phyloP scores from a whole-genome alignment of 2,113 vertebrate species.

The Syrrhaptes paradoxus region DNA sequence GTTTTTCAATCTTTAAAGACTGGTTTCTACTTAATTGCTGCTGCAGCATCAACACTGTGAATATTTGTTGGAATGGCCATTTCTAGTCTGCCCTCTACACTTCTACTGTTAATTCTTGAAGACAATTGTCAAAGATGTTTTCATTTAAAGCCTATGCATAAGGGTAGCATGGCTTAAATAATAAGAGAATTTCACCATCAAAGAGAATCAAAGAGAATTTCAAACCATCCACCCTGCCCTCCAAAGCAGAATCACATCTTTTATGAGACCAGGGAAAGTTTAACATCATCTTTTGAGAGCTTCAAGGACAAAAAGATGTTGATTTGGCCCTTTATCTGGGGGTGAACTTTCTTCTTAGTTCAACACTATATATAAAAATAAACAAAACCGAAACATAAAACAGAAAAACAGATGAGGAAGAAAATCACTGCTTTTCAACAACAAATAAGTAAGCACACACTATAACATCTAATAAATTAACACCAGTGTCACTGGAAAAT shows the following conservation, averaged over 20 bases:
- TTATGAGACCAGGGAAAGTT: not conserved
- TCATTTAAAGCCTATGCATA: not conserved
- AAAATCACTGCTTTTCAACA: constrained; percentile 38
- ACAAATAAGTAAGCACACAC: not conserved
- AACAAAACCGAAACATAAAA: constrained; percentile 5
- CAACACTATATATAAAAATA: constrained; percentile 7
- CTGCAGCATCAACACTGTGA: not conserved
- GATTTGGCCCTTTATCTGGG: not conserved
- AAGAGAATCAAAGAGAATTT: constrained; percentile 52
- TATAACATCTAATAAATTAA: constrained; percentile 45
- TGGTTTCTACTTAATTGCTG: not conserved
- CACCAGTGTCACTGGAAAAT: constrained; percentile 16
- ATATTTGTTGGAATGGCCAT: not conserved
- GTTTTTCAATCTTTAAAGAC: not conserved
- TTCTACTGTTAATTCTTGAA: not conserved
- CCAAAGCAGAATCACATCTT: not conserved
- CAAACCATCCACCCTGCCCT: not conserved
- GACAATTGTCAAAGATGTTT: not conserved
- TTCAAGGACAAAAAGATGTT: constrained; percentile 22
- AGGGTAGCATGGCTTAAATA: not conserved
- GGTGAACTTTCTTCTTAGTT: not conserved
- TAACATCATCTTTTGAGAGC: not conserved
- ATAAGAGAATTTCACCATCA: constrained; percentile 28
- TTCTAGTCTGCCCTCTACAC: not conserved
- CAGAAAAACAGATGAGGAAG: not conserved